These are phyloP conservation scores for Nymphalis urticae DNA, from an alignment of 2,888 invertebrate genomes.

Conservation along the genomic window DNA sequence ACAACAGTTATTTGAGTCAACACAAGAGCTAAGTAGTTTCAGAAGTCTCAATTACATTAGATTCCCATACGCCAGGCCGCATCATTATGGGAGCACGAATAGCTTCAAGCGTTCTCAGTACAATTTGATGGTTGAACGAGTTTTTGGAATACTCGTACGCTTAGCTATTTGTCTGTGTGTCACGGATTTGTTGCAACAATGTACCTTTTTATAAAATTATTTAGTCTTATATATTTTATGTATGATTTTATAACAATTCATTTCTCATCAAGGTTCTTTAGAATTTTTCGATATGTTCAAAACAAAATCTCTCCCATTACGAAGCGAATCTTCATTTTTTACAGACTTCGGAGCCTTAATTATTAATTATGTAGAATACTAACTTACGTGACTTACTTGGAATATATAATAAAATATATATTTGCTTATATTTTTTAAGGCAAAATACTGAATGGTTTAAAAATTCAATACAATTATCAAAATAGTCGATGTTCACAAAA, in stretches of 20 bases:
- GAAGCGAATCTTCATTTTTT: no score
- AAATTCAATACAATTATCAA: no score
- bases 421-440: no score
- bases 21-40: conserved; percentile 53
- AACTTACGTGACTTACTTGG: no score
- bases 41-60: conserved; percentile 63
- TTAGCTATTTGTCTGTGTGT: conserved; percentile 9
- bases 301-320: no score
- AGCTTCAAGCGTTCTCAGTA: conserved; percentile 58
- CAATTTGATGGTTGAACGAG: conserved; percentile 28
- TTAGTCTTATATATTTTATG: background rate
- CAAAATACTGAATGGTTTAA: no score
- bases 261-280: background rate
- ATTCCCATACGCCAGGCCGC: conserved; percentile 70
- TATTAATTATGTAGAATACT: no score
- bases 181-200: conserved; percentile 17
- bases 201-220: background rate
- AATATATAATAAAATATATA: no score
- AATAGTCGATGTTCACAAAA: no score
- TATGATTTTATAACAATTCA: background rate
- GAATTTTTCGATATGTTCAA: background rate
- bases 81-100: conserved; percentile 66
- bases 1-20: conserved; percentile 58
- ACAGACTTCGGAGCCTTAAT: no score
- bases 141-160: conserved; percentile 33